Percentiles rank a stretch among this genome's conserved stretches.
phyloP scores from a whole-genome alignment of 2,113 vertebrate genomes.

The Neoarius graeffei region DNA sequence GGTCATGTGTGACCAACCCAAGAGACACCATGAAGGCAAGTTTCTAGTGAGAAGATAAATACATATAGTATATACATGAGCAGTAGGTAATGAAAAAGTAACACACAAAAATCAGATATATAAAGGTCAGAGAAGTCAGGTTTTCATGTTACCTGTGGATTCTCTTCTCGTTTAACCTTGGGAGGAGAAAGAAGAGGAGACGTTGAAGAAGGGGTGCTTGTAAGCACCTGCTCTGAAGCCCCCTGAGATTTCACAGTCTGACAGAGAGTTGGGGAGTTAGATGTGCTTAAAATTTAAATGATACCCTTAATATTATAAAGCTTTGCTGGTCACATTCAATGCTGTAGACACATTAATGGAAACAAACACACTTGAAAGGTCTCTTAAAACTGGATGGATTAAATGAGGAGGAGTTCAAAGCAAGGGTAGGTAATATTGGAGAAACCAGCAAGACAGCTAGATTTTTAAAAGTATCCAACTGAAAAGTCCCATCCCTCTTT shows the following conservation, averaged over 20 bases:
- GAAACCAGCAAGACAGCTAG: no score
- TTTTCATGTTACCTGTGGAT: slow-evolving; percentile 83
- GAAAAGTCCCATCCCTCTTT: no score
- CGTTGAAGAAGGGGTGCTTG: slow-evolving; percentile 76
- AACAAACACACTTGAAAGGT: not conserved
- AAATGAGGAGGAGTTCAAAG: not conserved
- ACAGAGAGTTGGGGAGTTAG: not conserved
- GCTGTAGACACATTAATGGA: not conserved
- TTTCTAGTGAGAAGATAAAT: slow-evolving; percentile 78
- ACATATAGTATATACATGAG: not conserved
- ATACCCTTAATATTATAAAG: not conserved
- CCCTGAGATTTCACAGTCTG: slow-evolving; percentile 84
- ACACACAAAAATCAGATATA: not conserved
- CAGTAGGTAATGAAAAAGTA: not conserved
- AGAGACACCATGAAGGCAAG: slow-evolving; percentile 98
- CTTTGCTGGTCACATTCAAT: not conserved
- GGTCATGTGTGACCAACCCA: slow-evolving; percentile 94
- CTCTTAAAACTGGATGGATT: not conserved
- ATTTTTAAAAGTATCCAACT: no score
- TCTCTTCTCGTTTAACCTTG: slow-evolving; percentile 92
- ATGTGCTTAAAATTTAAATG: not conserved
- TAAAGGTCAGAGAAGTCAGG: not conserved
- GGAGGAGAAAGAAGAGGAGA: slow-evolving; percentile 79
- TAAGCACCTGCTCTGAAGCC: slow-evolving; percentile 80
- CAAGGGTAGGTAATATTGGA: no score